These are phyloP conservation scores for Sandelia bainsii DNA, from an alignment of 2,797 vertebrate genomes.

Conservation along the genomic window DNA sequence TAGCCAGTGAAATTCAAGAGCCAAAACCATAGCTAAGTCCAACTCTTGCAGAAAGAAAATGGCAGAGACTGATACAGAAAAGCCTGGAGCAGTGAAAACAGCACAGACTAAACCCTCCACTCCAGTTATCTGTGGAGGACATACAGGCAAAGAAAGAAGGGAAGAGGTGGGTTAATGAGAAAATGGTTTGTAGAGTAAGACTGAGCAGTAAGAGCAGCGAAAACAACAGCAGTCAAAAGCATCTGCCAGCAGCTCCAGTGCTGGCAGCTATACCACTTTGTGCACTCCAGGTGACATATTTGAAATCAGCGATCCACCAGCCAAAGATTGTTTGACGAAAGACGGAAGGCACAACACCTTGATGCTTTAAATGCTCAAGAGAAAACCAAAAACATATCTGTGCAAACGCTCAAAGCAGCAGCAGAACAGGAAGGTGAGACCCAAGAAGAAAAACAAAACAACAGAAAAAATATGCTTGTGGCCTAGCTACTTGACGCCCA, in stretches of 20 bases:
- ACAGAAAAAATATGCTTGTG: conserved; percentile 36
- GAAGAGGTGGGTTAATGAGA: conserved; percentile 27
- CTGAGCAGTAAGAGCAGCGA: neutral
- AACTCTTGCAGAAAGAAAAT: conserved; percentile 22
- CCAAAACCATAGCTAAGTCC: conserved; percentile 28
- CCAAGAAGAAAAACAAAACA: conserved; percentile 34
- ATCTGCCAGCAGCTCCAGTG: conserved; percentile 22
- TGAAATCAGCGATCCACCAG: conserved; percentile 43
- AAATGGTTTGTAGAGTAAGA: conserved; percentile 21
- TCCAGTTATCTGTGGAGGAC: conserved; percentile 29
- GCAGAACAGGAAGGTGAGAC: conserved; percentile 54
- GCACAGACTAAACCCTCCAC: conserved; percentile 26
- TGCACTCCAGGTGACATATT: conserved; percentile 43
- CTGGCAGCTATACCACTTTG: conserved; percentile 25
- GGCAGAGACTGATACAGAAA: conserved; percentile 21
- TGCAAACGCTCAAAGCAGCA: conserved; percentile 56
- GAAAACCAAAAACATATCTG: conserved; percentile 50
- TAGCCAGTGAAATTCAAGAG: conserved; percentile 13
- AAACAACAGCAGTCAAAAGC: conserved; percentile 21
- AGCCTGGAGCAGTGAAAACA: conserved; percentile 20
- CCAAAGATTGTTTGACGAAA: conserved; percentile 57
- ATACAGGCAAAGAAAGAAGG: neutral
- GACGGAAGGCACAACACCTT: conserved; percentile 45
- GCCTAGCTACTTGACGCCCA: conserved; percentile 40
- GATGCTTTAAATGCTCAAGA: conserved; percentile 61